Evolutionary conservation across 2,888 invertebrate species (phyloP).

Genomic region (Pristionchus japonicus): DNA sequence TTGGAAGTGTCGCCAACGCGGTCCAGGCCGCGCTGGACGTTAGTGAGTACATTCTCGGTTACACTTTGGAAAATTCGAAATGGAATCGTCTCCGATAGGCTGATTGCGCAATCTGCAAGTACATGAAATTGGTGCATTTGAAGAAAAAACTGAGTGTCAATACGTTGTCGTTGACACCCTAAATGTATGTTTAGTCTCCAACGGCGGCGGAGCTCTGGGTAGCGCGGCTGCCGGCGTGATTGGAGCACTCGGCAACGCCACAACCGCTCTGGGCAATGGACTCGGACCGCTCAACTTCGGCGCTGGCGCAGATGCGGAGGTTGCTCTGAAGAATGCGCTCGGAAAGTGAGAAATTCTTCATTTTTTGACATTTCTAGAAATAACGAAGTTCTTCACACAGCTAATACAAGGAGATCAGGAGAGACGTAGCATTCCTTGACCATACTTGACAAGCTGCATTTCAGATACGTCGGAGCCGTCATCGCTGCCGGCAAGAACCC

Average conservation of each 20-base stretch:
- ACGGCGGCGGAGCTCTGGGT: not conserved
- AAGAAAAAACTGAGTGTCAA: too few species aligned
- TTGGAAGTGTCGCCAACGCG: not conserved
- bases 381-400: too few species aligned
- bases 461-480: not conserved
- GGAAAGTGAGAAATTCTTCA: not conserved
- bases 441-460: not conserved
- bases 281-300: not conserved
- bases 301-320: not conserved
- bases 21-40: not conserved
- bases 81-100: too few species aligned
- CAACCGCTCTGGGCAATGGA: not conserved
- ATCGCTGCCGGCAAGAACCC: not conserved
- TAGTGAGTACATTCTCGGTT: too few species aligned
- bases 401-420: too few species aligned
- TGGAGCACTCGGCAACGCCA: not conserved
- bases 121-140: too few species aligned
- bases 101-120: too few species aligned
- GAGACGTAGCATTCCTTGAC: too few species aligned
- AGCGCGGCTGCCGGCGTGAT: not conserved
- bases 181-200: not conserved
- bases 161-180: too few species aligned
- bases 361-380: not conserved
- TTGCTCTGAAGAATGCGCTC: not conserved
- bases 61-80: too few species aligned